Evolutionary conservation across 2,888 invertebrate species (phyloP), one percentile per base, ranked within the genome.

Genomic region (Syrista parreyssii): DNA sequence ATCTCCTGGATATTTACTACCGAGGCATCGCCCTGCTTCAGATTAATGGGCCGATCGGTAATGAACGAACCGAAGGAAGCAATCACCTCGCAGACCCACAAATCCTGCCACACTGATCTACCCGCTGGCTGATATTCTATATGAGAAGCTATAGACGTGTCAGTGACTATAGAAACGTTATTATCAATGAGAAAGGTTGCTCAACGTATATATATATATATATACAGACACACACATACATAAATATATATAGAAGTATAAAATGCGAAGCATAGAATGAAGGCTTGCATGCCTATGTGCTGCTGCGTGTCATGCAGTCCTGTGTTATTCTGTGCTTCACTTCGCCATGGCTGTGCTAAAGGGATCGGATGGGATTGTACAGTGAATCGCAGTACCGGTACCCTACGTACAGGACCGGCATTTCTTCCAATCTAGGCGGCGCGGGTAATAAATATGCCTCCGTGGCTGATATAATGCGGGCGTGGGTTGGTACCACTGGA

Each of bases 11-110:
- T 74, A 74, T 74, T 74, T 74, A 74, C 74, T 34, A 74, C 34
- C 34, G 34, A 73, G n/a, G 33, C 73, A 35, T 74, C 74, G 74
- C 34, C 33, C 74, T 33, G 33, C 32, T 82, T 81, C 88, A 88
- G 88, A 89, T 89, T 89, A 89, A 89, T 89, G 88, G 89, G 82
- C 84, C 85, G 89, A 89, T 88, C 88, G 86, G 89, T 89, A 89
- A 89, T 89, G 88, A 89, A 89, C 87, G 87, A 85, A 83, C 84
- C 84, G 82, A 82, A 83, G 83, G 33, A 33, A 71, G 71, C 71
- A 87, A 87, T 87, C 88, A 87, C 81, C 84, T 79, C 75, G 80
- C 81, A 81, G 81, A 84, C 86, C 83, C 85, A 85, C 87, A 87
- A 87, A 87, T 87, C 87, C 84, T 32, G 12, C 68, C 77, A 76